Evolutionary conservation across 2,888 invertebrate species (phyloP), one percentile per base, ranked within the genome.

Genomic region (Lypha dubia): DNA sequence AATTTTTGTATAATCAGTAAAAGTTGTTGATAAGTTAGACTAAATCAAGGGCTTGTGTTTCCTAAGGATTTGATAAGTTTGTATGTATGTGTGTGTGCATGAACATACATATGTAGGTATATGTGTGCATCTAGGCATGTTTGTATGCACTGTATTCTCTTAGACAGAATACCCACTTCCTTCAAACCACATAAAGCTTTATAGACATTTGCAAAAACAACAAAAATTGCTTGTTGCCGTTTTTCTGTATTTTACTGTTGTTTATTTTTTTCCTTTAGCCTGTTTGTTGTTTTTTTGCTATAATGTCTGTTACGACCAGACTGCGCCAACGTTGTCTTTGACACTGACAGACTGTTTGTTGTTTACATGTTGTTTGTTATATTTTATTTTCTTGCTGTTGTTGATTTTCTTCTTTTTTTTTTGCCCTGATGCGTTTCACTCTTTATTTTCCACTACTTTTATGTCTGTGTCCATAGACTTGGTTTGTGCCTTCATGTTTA

Each of bases 361-460:
- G 51, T 41, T 58, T n/a, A n/a, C n/a, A n/a, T n/a, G n/a, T n/a
- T 51, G 35, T 67, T 8, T 11, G 11, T 38, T 38, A 13, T 38
- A 38, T 38, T 60, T 58, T 87, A 87, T 88, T 89, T 88, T 88
- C 86, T 88, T 87, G 86, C 87, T 88, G 46, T 71, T 51, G 17
- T 60, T 49, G 56, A 46, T 38, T 60, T 77, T 38, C 24, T 77
- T 38, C 24, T 22, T 62, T 44, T 62, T 32, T 49, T 71, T 62
- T 53, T 51, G 58, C 60, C 53, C 41, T 67, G 44, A 71, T 84
- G 83, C 84, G 83, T 85, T 86, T 86, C 85, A 70, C 73, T 84
- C 60, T 70, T 86, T 85, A 77, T 63, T 74, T 77, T 80, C 24
- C 80, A 68, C 49, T 79, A 71, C 77, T 86, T 85, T 85, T 83